A percentile compares a stretch with the other conserved stretches of the same genome.
These are phyloP conservation scores for Cricetomys ansorgei DNA, from an alignment of 2,113 vertebrate species.

Conservation along the genomic window DNA sequence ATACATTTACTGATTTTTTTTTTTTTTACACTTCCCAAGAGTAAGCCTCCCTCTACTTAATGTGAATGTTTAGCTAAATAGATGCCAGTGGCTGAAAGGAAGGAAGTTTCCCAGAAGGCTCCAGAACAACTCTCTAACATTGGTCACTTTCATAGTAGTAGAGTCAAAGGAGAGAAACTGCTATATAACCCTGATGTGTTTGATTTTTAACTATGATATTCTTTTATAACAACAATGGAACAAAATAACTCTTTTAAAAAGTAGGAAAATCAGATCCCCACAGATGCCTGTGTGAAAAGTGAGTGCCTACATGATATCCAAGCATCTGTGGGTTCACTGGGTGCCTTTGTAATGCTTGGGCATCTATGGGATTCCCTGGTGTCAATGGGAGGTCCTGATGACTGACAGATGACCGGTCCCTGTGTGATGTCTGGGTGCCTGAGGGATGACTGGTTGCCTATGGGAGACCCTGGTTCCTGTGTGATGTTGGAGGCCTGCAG, in stretches of 20 bases:
- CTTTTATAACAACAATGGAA: constrained; percentile 32
- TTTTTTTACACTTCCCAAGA: not conserved
- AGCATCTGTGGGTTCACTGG: no score
- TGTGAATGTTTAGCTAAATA: not conserved
- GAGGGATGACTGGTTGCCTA: no score
- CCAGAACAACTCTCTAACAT: not conserved
- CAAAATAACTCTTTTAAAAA: constrained; percentile 23
- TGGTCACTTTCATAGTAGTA: not conserved
- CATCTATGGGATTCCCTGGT: no score
- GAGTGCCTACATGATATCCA: no score
- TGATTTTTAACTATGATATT: constrained; percentile 12
- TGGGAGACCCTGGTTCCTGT: no score
- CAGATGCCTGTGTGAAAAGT: no score
- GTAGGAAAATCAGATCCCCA: no score
- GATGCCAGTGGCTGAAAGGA: not conserved
- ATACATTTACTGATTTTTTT: not conserved
- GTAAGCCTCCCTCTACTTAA: not conserved
- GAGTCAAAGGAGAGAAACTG: not conserved
- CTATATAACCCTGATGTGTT: not conserved
- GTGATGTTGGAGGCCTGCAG: no score
- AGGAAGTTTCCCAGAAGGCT: not conserved
- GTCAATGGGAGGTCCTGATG: no score
- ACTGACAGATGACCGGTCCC: no score
- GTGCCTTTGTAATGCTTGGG: no score
- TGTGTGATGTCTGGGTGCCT: no score